Evolutionary conservation across 1,140 invertebrate species (phyloP), one percentile per base, ranked within the genome.

Genomic region (Agrilus planipennis): DNA sequence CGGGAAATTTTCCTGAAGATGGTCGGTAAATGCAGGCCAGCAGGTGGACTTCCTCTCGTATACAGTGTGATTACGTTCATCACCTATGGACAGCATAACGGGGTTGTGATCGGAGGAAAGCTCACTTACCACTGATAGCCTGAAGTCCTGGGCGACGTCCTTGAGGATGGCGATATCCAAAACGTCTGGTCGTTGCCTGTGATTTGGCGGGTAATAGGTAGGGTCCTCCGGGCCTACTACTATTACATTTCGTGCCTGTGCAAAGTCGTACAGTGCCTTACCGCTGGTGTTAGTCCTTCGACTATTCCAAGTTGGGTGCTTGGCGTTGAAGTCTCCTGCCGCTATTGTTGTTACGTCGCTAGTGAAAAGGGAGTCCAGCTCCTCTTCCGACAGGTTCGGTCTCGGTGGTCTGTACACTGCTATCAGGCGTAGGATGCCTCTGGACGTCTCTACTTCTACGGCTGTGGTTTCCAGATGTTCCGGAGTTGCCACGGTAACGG

Each of bases 301-400:
- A 9, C 31, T 14, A 9, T 31, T 31, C 40, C 31, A 42, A 16
- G 14, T 19, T 4, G 32, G 5, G 21, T 42, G 31, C 23, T 14
- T 42, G 32, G 31, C 30, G 22, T 42, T 42, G 10, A 42, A 37
- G 14, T 42, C 40, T 2, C 32, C 40, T 25, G 32, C 40, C 2
- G 36, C 4, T 1, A 42, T 16, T 2, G 31, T 25, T 5, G 34
- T 17, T 6, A 2, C 19, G 23, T 34, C 27, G n/a, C 14, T 15
- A 2, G 2, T 25, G 5, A 42, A 19, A 4, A 42, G 22, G 9
- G 21, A 25, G 14, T 29, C 10, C 3, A 40, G 38, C 7, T 31
- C 38, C 2, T 5, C 9, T 7, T n/a, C 14, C 5, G 7, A 3
- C 4, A 40, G 25, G 5, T 4, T 30, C 12, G 19, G 29, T 6